Evolutionary conservation across 2,888 invertebrate species (phyloP), one percentile per base, ranked within the genome.

Genomic region (Crioceris asparagi): DNA sequence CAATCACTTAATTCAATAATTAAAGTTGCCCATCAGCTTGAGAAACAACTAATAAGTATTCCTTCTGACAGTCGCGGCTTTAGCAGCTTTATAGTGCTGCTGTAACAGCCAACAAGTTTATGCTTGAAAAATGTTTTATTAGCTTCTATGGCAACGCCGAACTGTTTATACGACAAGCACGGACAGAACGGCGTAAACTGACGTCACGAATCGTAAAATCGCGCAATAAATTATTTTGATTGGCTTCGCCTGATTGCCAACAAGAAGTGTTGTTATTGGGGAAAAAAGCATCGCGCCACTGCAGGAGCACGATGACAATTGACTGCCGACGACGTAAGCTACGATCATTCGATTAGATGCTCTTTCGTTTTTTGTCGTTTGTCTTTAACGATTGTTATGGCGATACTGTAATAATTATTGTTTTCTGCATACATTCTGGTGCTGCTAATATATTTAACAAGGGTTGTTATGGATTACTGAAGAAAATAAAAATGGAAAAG

Each of bases 181-280:
- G 56, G 50, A 52, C 51, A 44, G 44, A 51, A 51, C 52, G 39
- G 46, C 55, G 55, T 58, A 54, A 58, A 57, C 41, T 58, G 57
- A 58, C 58, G 59, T 58, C 55, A 54, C 50, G 48, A 53, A 52
- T 55, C 58, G 54, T 59, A 58, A 59, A 59, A 50, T 46, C 50
- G 50, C 43, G 54, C 51, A 54, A 56, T 59, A 59, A 59, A 59
- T 59, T 56, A 57, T 53, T 55, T 55, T 53, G 55, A 59, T 59
- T 58, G 52, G 59, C 54, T 53, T 53, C 51, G 56, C 53, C 54
- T 58, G 59, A 57, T 56, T 57, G 59, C 52, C 48, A 51, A 49
- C 53, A 43, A 47, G 47, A 50, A 50, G 46, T 27, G 27, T 27
- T 45, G 49, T 48, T 48, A 43, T 47, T 47, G 49, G 43, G 38